These are phyloP conservation scores for Oncopodura yosiiana DNA, from an alignment of 1,140 invertebrate genomes.

Conservation along the genomic window DNA sequence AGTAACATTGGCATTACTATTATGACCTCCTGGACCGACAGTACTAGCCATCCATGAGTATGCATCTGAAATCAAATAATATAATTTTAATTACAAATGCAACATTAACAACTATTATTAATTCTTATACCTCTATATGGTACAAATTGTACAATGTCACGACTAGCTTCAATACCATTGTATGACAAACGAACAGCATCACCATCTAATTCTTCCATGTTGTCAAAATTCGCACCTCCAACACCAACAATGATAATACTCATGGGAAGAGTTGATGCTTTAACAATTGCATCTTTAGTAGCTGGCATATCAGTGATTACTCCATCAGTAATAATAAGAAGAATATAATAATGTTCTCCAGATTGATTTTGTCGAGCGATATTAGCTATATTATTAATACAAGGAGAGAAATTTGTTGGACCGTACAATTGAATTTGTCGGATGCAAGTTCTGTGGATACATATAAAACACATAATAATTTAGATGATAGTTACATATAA, in stretches of 20 bases:
- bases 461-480: background rate
- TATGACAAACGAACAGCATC: slow-evolving; percentile 46
- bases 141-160: slow-evolving; percentile 35
- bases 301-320: slow-evolving; percentile 56
- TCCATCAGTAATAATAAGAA: slow-evolving; percentile 58
- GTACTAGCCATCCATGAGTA: slow-evolving; percentile 29
- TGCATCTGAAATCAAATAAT: slow-evolving; percentile 10
- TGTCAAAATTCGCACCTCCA: slow-evolving; percentile 49
- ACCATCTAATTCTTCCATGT: slow-evolving; percentile 51
- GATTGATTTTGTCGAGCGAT: slow-evolving; percentile 42
- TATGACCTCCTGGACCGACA: slow-evolving; percentile 20
- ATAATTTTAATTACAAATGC: background rate
- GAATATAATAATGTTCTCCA: slow-evolving; percentile 52
- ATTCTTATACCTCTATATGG: slow-evolving; percentile 14
- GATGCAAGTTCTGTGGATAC: slow-evolving; percentile 34
- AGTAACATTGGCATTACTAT: slow-evolving; percentile 2
- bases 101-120: too few species aligned
- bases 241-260: slow-evolving; percentile 53
- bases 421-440: slow-evolving; percentile 46
- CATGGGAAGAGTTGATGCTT: slow-evolving; percentile 48
- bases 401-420: slow-evolving; percentile 56
- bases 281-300: slow-evolving; percentile 48
- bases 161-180: slow-evolving; percentile 42
- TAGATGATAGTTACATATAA: background rate
- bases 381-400: slow-evolving; percentile 50